Base-by-base conservation (phyloP, 2,888 invertebrate species). In the Orchestes rusci region DNA sequence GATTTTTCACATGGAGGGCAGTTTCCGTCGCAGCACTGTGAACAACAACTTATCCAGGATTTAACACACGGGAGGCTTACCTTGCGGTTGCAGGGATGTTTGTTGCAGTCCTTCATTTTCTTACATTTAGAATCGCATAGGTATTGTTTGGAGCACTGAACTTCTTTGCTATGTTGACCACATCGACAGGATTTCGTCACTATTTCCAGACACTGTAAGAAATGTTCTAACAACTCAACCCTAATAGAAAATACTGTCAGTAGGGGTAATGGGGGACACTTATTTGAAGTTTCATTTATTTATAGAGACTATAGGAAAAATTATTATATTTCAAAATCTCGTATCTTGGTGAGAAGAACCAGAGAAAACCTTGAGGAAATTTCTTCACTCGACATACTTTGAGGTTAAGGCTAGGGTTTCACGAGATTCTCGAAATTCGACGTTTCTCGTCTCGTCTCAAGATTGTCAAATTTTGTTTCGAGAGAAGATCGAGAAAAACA, bases 111-210 rank as follows among this genome's bases (percentile, higher is more conserved):
- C 45, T 84, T 77, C 55, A 80, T 74, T 20, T 79, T 80, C 56
- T 84, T 80, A 65, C 95, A 96, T 69, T 94, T 94, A 0, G 81
- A 82, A 48, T 91, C 92, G 70, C 95, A 96, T 39, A 79, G 75
- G 58, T 82, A 92, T 16, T 83, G 83, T 63, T 91, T 92, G 51
- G 78, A 81, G 61, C 95, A 95, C 4, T 88, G 86, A 12, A 91
- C 67, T 60, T 90, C 87, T 65, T 89, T 88, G 39, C 75, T 75
- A 57, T 84, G 84, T 37, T 77, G 70, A 0, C 82, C 81, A 67
- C 95, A 95, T 2, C 83, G 78, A 59, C 95, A 95, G 43, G 73
- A 75, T 66, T 93, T 94, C 46, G 75, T 76, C 1, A 82, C 75
- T 50, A 85, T 73, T 58, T 90, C 84, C 30, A 82, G 68, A 53